phyloP scores from a whole-genome alignment of 2,113 vertebrate species.

The Balaenoptera acutorostrata region DNA sequence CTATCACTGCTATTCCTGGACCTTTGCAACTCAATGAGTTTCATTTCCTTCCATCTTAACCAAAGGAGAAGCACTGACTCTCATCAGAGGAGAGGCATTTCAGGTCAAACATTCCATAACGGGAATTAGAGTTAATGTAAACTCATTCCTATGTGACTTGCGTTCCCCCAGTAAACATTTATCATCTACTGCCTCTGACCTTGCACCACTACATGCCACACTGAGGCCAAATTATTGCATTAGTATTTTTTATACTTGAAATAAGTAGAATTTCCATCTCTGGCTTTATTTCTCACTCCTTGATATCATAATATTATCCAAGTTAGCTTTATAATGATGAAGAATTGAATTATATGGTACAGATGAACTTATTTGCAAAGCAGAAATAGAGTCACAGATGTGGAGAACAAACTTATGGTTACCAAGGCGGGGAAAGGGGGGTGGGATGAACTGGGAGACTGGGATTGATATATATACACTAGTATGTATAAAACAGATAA shows the following conservation, averaged over 20 bases:
- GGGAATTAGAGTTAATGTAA: neutral
- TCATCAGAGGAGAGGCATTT: neutral
- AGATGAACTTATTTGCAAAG: too few relatives aligned
- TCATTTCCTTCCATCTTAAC: slow-evolving; percentile 40
- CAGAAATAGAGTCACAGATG: too few relatives aligned
- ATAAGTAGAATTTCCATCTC: neutral
- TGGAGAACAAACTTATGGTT: too few relatives aligned
- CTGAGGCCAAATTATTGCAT: neutral
- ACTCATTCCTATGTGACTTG: neutral
- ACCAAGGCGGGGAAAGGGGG: too few relatives aligned
- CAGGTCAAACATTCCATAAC: neutral
- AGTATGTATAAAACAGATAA: too few relatives aligned
- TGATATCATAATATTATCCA: neutral
- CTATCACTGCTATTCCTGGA: slow-evolving; percentile 30
- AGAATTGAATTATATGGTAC: neutral
- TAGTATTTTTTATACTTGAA: neutral
- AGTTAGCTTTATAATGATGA: neutral
- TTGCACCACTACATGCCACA: neutral
- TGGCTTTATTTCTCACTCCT: neutral
- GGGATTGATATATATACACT: too few relatives aligned
- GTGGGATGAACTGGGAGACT: too few relatives aligned
- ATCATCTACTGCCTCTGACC: neutral
- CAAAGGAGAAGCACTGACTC: neutral
- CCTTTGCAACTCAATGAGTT: slow-evolving; percentile 50
- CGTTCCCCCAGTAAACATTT: neutral